Conservation (phyloP, 2,113 vertebrate species). For the Peucedramus taeniatus region DNA sequence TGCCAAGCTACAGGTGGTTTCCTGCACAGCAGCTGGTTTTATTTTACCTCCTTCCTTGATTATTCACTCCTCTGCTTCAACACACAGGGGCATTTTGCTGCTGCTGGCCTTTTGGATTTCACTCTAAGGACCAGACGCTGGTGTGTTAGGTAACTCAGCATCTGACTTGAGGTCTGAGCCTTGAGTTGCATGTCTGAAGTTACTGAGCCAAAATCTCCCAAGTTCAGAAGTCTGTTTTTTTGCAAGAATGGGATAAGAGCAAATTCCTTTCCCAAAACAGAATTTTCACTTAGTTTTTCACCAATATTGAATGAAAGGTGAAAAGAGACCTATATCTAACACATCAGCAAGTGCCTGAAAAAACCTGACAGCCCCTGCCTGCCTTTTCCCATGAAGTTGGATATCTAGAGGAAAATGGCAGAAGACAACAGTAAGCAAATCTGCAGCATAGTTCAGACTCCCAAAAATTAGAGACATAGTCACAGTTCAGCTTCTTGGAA, state of each 20-base stretch:
- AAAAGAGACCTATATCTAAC: not conserved
- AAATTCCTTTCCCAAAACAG: not conserved
- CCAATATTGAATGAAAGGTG: not conserved
- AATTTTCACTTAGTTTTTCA: not conserved
- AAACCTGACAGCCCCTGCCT: fast-evolving
- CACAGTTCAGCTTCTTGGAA: not conserved
- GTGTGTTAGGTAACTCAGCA: fast-evolving
- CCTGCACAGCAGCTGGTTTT: not conserved
- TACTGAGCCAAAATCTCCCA: not conserved
- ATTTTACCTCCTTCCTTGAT: not conserved
- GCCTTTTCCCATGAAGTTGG: not conserved
- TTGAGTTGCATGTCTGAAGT: not conserved
- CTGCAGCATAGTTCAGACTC: not conserved
- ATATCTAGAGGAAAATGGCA: not conserved
- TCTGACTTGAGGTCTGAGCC: not conserved
- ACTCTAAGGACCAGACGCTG: not conserved
- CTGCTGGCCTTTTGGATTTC: not conserved
- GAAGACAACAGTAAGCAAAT: not conserved
- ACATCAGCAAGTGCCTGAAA: not conserved
- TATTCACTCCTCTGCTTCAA: not conserved
- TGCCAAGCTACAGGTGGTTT: not conserved
- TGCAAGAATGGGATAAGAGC: not conserved
- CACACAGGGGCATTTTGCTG: fast-evolving
- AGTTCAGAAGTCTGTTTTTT: not conserved
- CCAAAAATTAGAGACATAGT: not conserved